Conservation (phyloP, 2,888 invertebrate species). For the Prosapia bicincta region DNA sequence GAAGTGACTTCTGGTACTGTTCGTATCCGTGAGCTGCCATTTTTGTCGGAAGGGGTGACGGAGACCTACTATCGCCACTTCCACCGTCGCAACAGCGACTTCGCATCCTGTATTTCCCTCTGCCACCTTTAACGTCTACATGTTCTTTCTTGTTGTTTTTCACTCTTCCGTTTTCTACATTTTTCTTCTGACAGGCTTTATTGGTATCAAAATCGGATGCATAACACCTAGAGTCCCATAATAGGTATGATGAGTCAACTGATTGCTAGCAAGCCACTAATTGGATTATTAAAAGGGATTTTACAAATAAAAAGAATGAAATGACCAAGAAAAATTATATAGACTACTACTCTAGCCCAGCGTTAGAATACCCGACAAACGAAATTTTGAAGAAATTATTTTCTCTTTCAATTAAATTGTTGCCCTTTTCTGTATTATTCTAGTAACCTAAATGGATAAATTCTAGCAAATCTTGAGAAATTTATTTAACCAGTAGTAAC, state of each 20-base stretch:
- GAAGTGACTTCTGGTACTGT: slow-evolving; percentile 71
- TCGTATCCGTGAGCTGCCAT: slow-evolving; percentile 53
- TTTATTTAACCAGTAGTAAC: too few species aligned
- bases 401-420: too few species aligned
- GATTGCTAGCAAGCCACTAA: too few species aligned
- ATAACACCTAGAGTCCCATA: background rate
- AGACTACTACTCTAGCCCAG: too few species aligned
- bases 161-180: background rate
- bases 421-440: too few species aligned
- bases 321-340: too few species aligned
- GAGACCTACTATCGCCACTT: slow-evolving; percentile 25
- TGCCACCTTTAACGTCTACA: background rate
- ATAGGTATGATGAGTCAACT: background rate
- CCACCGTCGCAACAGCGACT: slow-evolving; percentile 12
- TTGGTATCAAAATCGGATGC: background rate
- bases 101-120: slow-evolving; percentile 30
- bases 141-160: background rate
- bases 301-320: too few species aligned
- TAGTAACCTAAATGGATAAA: too few species aligned
- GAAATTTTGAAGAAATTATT: too few species aligned
- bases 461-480: too few species aligned
- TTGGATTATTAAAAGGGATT: too few species aligned
- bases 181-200: background rate
- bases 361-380: too few species aligned
- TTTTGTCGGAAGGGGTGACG: slow-evolving; percentile 25